These are phyloP conservation scores for Seira musarum DNA, from an alignment of 2,888 invertebrate species.

Conservation along the genomic window DNA sequence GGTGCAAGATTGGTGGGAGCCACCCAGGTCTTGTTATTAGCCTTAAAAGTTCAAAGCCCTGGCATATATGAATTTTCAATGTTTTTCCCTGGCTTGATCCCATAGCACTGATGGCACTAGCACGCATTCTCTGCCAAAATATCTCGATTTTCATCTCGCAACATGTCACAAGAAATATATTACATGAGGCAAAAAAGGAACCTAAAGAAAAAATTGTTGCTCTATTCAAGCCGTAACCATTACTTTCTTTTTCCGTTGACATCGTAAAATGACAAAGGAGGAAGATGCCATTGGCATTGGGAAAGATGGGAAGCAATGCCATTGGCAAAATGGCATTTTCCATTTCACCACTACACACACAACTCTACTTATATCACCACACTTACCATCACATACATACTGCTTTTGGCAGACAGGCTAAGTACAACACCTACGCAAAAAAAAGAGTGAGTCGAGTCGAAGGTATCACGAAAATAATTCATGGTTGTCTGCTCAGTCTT, in stretches of 20 bases:
- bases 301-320: constrained; percentile 7
- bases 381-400: not conserved
- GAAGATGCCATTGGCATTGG: constrained; percentile 40
- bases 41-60: not conserved
- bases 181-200: not conserved
- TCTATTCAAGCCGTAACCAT: not conserved
- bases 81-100: not conserved
- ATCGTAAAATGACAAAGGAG: not conserved
- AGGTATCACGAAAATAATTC: not conserved
- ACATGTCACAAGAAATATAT: not conserved
- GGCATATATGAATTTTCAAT: not conserved
- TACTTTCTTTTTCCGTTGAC: not conserved
- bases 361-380: no score
- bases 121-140: not conserved
- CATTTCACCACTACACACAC: not conserved
- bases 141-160: not conserved
- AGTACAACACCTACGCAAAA: not conserved
- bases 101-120: no score
- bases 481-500: not conserved
- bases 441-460: no score
- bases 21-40: not conserved
- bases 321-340: not conserved
- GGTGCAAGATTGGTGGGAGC: not conserved
- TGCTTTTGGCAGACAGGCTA: not conserved
- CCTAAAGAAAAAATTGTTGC: constrained; percentile 30